Percentiles rank a stretch among this genome's conserved stretches.
These are phyloP conservation scores for Cryptomyrus ogoouensis DNA, from an alignment of 2,113 vertebrate genomes.

Conservation along the genomic window DNA sequence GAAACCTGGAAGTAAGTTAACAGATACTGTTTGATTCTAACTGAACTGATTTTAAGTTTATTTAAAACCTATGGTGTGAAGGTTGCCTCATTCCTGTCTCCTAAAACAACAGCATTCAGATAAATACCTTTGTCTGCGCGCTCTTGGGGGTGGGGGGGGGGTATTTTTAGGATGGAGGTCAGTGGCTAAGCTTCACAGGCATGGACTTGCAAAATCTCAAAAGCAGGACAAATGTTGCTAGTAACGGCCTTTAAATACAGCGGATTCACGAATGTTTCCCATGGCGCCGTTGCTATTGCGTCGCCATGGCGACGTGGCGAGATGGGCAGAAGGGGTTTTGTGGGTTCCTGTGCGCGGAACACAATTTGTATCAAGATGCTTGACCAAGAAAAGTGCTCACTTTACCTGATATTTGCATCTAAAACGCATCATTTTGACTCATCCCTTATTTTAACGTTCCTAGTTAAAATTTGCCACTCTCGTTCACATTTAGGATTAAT, in stretches of 20 bases:
- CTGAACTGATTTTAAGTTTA: neutral
- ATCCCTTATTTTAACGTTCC: neutral
- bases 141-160: neutral
- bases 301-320: slow-evolving; percentile 33
- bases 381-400: neutral
- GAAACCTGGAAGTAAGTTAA: neutral
- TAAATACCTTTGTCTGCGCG: neutral
- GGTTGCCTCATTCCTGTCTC: neutral
- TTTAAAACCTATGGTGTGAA: neutral
- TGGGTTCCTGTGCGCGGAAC: neutral
- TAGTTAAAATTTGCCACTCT: neutral
- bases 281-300: slow-evolving; percentile 23
- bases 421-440: neutral
- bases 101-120: neutral
- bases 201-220: slow-evolving; percentile 2
- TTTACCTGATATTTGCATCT: neutral
- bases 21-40: neutral
- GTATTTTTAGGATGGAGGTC: slow-evolving; percentile 21
- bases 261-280: slow-evolving; percentile 20
- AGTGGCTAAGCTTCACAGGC: slow-evolving; percentile 17
- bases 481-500: neutral
- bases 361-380: neutral
- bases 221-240: neutral
- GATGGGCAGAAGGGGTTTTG: slow-evolving; percentile 13
- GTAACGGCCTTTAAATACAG: neutral